These are phyloP conservation scores for Mormyrus lacerda DNA, from an alignment of 2,113 vertebrate species.

Conservation along the genomic window DNA sequence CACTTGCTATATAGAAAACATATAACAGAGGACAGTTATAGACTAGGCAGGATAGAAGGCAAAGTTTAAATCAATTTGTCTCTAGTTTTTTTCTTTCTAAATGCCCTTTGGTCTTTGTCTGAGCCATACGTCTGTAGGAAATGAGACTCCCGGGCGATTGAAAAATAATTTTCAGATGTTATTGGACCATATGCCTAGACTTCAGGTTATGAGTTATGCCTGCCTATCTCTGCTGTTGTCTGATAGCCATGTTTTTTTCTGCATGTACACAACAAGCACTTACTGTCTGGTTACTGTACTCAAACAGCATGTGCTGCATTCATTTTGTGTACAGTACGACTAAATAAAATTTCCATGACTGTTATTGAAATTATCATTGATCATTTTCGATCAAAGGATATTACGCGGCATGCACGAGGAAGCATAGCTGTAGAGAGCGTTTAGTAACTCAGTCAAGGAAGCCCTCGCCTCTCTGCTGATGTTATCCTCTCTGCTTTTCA, in stretches of 20 bases:
- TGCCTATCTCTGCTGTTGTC: not conserved
- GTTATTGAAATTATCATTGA: not conserved
- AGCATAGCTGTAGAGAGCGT: not conserved
- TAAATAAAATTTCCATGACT: not conserved
- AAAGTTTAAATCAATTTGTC: not conserved
- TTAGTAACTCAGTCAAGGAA: not conserved
- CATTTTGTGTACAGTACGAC: not conserved
- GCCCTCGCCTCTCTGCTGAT: not conserved
- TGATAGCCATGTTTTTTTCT: not conserved
- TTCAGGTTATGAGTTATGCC: not conserved
- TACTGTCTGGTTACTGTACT: not conserved
- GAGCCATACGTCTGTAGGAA: not conserved
- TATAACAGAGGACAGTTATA: not conserved
- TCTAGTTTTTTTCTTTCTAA: not conserved
- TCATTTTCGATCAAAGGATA: not conserved
- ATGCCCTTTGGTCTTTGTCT: not conserved
- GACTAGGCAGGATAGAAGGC: not conserved
- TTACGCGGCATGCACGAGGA: not conserved
- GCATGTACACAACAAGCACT: not conserved
- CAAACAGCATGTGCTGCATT: not conserved
- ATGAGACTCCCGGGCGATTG: not conserved
- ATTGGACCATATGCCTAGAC: not conserved
- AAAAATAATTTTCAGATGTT: not conserved
- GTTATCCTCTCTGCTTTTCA: not conserved
- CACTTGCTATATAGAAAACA: not conserved